Evolutionary conservation across 2,113 vertebrate species (phyloP).

Genomic region (Ctenomys sociabilis): DNA sequence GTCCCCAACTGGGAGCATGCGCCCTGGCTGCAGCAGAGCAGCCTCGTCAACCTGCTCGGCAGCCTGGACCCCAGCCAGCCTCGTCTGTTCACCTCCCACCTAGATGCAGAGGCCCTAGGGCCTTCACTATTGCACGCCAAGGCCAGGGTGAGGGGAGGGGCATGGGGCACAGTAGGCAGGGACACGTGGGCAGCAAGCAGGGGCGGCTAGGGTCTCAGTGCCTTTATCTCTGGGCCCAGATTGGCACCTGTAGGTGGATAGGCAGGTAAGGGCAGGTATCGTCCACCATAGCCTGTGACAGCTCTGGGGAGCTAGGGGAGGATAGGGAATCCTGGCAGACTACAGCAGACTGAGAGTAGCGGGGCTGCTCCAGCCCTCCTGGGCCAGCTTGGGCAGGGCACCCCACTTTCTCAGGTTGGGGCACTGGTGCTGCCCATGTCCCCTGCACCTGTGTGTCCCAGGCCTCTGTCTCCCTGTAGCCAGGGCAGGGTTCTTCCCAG

Average conservation of each 20-base stretch:
- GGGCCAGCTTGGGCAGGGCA: background rate
- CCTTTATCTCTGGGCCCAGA: background rate
- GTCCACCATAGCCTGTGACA: background rate
- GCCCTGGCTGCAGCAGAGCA: slow-evolving; percentile 91
- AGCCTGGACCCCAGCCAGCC: slow-evolving; percentile 69
- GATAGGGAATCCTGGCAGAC: background rate
- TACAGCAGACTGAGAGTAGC: background rate
- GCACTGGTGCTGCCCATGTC: background rate
- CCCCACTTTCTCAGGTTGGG: background rate
- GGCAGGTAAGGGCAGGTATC: background rate
- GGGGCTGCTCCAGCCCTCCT: background rate
- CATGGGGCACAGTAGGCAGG: background rate
- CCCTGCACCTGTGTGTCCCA: background rate
- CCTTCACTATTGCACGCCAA: slow-evolving; percentile 85
- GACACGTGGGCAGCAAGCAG: background rate
- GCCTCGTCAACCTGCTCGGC: background rate
- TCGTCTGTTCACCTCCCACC: slow-evolving; percentile 88
- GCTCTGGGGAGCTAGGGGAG: background rate
- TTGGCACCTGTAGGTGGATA: background rate
- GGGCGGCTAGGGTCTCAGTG: background rate
- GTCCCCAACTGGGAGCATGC: slow-evolving; percentile 89
- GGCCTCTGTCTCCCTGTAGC: background rate
- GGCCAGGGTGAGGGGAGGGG: slow-evolving; percentile 84
- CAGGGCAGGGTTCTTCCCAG: background rate
- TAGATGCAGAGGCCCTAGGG: slow-evolving; percentile 84